These are phyloP conservation scores for Amblyopsis rosae DNA, from an alignment of 2,113 vertebrate genomes.

Conservation along the genomic window DNA sequence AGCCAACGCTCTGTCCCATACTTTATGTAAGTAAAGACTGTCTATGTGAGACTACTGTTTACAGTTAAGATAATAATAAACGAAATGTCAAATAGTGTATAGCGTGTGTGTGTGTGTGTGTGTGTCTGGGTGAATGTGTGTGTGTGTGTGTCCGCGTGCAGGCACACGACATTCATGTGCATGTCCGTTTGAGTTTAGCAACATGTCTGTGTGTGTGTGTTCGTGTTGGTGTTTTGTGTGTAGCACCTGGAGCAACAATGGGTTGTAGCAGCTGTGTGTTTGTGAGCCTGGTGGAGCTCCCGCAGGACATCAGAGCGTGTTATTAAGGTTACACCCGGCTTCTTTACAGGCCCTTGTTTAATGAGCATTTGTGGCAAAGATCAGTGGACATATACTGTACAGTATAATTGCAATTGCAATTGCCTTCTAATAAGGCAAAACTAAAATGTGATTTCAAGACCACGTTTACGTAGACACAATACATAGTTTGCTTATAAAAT, in stretches of 20 bases:
- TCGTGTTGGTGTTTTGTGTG: not conserved
- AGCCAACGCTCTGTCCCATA: too few relatives aligned
- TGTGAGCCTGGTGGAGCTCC: constrained; percentile 44
- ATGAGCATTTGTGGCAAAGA: constrained; percentile 56
- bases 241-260: constrained; percentile 69
- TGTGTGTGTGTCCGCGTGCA: not conserved
- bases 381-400: constrained; percentile 37
- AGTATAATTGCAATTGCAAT: constrained; percentile 65
- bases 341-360: constrained; percentile 48
- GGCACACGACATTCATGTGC: constrained; percentile 29
- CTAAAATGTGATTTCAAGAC: constrained; percentile 44
- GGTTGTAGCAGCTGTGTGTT: constrained; percentile 60
- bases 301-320: constrained; percentile 63
- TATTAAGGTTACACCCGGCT: constrained; percentile 60
- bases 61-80: too few relatives aligned
- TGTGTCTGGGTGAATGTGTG: not conserved
- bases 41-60: too few relatives aligned
- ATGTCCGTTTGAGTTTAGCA: constrained; percentile 10
- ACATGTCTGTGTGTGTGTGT: not conserved
- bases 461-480: constrained; percentile 18
- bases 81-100: too few relatives aligned
- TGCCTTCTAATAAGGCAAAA: constrained; percentile 55
- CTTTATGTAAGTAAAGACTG: too few relatives aligned
- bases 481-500: constrained; percentile 31
- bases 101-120: too few relatives aligned